A percentile compares a stretch with the other conserved stretches of the same genome.
Conservation (phyloP, 2,113 vertebrate genomes). For the Bubo blakistoni region DNA sequence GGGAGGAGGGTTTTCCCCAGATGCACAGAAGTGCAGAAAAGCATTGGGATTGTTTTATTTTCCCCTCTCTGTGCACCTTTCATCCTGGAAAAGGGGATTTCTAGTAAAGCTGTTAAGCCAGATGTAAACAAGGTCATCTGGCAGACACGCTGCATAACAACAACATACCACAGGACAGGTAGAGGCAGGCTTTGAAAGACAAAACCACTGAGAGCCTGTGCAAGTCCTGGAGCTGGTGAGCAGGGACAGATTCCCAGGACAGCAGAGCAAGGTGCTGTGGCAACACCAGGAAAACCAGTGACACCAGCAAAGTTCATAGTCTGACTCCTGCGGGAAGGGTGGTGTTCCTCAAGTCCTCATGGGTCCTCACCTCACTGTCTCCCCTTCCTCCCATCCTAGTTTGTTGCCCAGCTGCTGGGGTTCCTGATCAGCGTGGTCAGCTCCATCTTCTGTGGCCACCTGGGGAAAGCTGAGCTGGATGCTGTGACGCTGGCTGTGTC, state of each 20-base stretch:
- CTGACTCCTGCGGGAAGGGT: background rate
- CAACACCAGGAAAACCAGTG: background rate
- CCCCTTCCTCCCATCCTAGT: conserved; percentile 58
- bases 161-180: background rate
- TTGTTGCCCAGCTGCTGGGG: conserved; percentile 84
- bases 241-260: background rate
- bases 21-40: background rate
- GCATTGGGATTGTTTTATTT: background rate
- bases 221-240: background rate
- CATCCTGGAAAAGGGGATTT: background rate
- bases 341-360: background rate
- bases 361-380: background rate
- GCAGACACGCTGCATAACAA: background rate
- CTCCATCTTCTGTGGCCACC: conserved; percentile 90
- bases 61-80: background rate
- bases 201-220: background rate
- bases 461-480: conserved; percentile 87
- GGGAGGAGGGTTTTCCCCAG: background rate
- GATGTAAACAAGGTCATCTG: background rate
- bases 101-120: background rate
- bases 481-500: conserved; percentile 85
- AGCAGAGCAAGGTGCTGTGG: background rate
- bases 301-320: background rate
- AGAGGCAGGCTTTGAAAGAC: background rate
- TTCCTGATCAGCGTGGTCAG: conserved; percentile 87